Base-by-base conservation (phyloP, 2,888 invertebrate species). In the Pseudococcus longispinus region DNA sequence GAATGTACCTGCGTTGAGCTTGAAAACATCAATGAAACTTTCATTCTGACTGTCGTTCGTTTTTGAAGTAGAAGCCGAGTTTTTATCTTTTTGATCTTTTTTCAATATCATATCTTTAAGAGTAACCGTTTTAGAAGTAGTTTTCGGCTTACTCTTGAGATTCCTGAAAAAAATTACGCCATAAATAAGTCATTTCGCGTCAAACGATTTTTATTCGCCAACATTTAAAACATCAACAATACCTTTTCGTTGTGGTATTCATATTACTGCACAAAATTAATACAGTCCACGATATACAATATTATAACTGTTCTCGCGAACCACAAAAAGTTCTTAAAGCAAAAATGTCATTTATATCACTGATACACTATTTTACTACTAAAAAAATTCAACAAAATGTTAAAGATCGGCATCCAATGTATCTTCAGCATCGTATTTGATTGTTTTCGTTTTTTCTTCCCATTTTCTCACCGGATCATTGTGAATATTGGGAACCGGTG, bases 11-110 rank as follows among this genome's bases (percentile, higher is more conserved):
- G 20, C 42, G 20, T 37, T 20, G 20, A 42, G 8, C 18, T 42
- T 80, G 42, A 80, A 80, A 37, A 80, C 77, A 42, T 80, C 77
- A 15, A 70, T 29, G 77, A 80, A 80, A 42, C 77, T 80, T 80
- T 80, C 77, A 42, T 80, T 80, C 20, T n/a, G 37, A 80, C 18
- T 80, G 42, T 80, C 77, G 23, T 18, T 42, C 5, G 32, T 32
- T 18, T 42, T 80, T 2, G 42, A 42, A 29, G 77, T 32, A 18
- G 8, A 42, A 29, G 77, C 29, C 0, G 29, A 42, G 32, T 13
- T 26, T 13, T 11, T 32, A 18, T 55, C n/a, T 8, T 55, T 60
- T 9, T 20, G 23, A 42, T 42, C 77, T 80, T 80, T 80, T 11
- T 20, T 80, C 11, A 11, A 32, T 20, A 80, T n/a, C n/a, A 42